A percentile compares a stretch with the other conserved stretches of the same genome.
Evolutionary conservation across 2,797 vertebrate genomes (phyloP).

Genomic region (Clarias platycephalus): DNA sequence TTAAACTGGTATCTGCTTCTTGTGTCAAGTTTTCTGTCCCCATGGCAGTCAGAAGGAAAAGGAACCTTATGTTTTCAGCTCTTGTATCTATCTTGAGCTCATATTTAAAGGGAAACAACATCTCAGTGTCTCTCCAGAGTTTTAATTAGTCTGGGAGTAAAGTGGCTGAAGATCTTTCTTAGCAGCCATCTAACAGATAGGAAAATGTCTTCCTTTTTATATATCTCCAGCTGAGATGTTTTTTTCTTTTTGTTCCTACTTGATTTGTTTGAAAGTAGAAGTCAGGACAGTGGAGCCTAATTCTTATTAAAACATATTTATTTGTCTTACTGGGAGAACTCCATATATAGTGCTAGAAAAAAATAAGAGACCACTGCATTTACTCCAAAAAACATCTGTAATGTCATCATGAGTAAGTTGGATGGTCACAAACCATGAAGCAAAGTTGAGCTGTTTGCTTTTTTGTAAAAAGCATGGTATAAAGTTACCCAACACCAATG

Average conservation of each 20-base stretch:
- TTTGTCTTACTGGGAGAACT: not conserved
- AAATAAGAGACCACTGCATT: too few relatives aligned
- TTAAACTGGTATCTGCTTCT: conserved; percentile 42
- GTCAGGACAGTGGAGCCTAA: not conserved
- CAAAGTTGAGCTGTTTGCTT: too few relatives aligned
- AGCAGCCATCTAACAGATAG: conserved; percentile 13
- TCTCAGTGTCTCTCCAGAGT: conserved; percentile 63
- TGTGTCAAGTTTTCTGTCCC: conserved; percentile 56
- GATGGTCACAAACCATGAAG: too few relatives aligned
- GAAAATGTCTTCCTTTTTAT: not conserved
- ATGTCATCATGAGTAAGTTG: too few relatives aligned
- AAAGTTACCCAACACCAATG: too few relatives aligned
- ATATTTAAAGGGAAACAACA: conserved; percentile 73
- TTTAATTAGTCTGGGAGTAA: conserved; percentile 71
- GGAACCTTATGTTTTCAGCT: conserved; percentile 45
- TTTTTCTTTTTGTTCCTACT: not conserved
- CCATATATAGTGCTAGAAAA: not conserved
- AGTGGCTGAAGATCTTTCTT: conserved; percentile 28
- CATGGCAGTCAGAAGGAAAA: conserved; percentile 31
- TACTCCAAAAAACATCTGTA: too few relatives aligned
- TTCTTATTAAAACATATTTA: not conserved
- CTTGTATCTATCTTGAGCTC: conserved; percentile 7
- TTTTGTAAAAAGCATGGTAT: too few relatives aligned
- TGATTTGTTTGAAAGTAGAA: conserved; percentile 23
- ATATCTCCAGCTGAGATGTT: not conserved